A percentile compares a stretch with the other conserved stretches of the same genome.
phyloP scores from a whole-genome alignment of 2,113 vertebrate species.

The Oreochromis niloticus region DNA sequence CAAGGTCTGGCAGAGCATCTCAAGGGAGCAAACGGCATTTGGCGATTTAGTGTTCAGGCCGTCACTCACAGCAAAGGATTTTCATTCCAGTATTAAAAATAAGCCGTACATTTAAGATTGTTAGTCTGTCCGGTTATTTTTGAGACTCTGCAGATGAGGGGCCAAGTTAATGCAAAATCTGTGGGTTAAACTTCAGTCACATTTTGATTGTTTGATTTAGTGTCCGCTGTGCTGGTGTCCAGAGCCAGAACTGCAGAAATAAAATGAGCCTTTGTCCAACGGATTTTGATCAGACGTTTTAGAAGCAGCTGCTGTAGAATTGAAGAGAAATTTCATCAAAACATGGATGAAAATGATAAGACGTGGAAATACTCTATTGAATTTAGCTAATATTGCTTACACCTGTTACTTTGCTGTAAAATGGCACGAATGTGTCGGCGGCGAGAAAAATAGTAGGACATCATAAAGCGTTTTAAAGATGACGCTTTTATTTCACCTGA shows the following conservation, averaged over 20 bases:
- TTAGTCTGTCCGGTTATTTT: neutral
- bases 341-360: neutral
- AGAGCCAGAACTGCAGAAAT: accelerated
- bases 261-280: neutral
- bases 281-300: neutral
- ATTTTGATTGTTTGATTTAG: neutral
- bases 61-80: neutral
- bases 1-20: neutral
- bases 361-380: neutral
- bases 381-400: accelerated
- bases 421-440: accelerated
- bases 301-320: neutral
- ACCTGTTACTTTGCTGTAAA: neutral
- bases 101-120: neutral
- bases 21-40: neutral
- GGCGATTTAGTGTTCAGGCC: neutral
- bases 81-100: neutral
- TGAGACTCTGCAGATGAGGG: neutral
- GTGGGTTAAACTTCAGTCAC: neutral
- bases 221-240: accelerated
- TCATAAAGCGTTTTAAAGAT: neutral
- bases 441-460: neutral
- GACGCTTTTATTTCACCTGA: neutral
- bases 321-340: neutral
- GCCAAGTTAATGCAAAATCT: neutral